Base-by-base conservation (phyloP, 1,140 invertebrate species). In the Aphaenogaster floridana region DNA sequence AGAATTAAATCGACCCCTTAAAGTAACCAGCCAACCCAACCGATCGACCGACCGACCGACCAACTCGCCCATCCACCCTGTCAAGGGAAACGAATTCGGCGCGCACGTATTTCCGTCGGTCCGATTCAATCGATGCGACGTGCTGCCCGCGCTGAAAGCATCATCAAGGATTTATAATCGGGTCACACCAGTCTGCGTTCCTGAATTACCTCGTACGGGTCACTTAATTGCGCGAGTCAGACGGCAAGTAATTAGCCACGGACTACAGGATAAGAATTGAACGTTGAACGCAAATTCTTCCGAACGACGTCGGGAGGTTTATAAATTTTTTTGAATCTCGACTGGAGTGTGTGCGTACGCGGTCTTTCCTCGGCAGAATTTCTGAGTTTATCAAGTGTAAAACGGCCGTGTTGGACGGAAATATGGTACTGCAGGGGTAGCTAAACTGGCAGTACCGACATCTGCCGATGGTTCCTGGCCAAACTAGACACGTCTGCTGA, bases 361-460 rank as follows among this genome's bases (percentile, higher is more conserved):
- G 39, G 7, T 39, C 13, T 76, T 63, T 13, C 11, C 76, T 72
- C n/a, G 42, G 8, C 1, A 4, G 34, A 28, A 42, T 57, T 54
- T 54, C 39, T 50, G 15, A 80, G 68, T 1, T 90, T 76, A 68
- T 90, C 76, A 71, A 63, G 89, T 54, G 78, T 61, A 39, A 80
- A 86, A 61, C 64, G 36, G 59, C 87, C 68, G 76, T 69, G 89
- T 87, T 76, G 21, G 64, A 45, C 64, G 68, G 76, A 50, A 28
- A 64, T 21, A 42, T 45, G 8, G 61, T 89, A 79, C 79, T 81
- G 72, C 54, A 90, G 84, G 91, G 74, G 88, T 94, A 74, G 90
- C 78, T 92, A 94, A 91, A 86, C 88, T 74, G 92, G 89, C 68
- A 86, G 84, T 91, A 88, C 80, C 81, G 94, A 90, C 94, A 95